Evolutionary conservation across 2,113 vertebrate genomes (phyloP), one percentile per base, ranked within the genome.

Genomic region (Melierax canorus): DNA sequence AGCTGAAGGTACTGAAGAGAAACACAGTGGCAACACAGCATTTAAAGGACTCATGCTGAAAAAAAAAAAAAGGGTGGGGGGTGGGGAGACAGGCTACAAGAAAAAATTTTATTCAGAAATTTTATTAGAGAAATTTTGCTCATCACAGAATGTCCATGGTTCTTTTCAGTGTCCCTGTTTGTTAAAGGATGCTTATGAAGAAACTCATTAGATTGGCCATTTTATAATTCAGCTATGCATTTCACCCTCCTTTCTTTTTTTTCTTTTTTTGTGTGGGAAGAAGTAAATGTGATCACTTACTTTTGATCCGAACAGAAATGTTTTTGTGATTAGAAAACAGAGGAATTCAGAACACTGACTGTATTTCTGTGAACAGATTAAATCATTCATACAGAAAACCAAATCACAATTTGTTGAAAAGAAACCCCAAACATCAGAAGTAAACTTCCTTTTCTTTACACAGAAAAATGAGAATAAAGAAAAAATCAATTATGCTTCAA

Each of bases 31-130:
- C 26, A 78, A 41, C 1, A 27, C 17, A 38, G 34, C 22, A 72
- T 41, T 66, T 78, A 71, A 72, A 86, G 14, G 41, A 66, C 5
- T 34, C 9, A 14, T 3, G 22, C 8, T 29, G 15, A 1, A n/a
- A 30, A 10, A 34, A n/a, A 19, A 38, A 30, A 9, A 30, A 32
- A 18, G 26, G n/a, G 19, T 8, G 4, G 5, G 1, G 6, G 0
- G 1, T 4, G 13, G 5, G 1, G 14, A 27, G 0, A 55, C 5
- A 71, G 8, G 16, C 12, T 36, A 19, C 15, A n/a, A 41, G 9
- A 50, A 38, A 10, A 72, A 56, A 18, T 36, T 20, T 17, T 48
- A 29, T 23, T 29, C 10, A 30, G 14, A 74, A 41, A 76, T 68
- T 66, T 62, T 53, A 38, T 63, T 63, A 64, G 5, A 39, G 7